A percentile compares a stretch with the other conserved stretches of the same genome.
phyloP scores from a whole-genome alignment of 2,113 vertebrate species.

The Zapus hudsonius region DNA sequence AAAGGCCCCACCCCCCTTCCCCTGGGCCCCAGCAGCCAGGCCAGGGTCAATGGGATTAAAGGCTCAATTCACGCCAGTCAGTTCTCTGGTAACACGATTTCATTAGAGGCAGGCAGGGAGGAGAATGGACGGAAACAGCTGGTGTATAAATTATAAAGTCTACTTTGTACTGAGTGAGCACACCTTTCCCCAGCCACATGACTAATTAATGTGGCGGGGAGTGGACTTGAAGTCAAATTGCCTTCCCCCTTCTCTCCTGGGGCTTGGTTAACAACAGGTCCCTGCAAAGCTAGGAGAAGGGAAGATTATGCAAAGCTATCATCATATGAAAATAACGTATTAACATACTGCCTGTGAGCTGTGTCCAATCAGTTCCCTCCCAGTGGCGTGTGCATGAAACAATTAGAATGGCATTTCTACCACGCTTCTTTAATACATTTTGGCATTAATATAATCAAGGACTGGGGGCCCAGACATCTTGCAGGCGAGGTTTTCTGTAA shows the following conservation, averaged over 20 bases:
- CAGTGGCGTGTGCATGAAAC: slow-evolving; percentile 99
- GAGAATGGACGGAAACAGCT: slow-evolving; percentile 99
- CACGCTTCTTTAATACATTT: slow-evolving; percentile 97
- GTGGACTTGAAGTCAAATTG: slow-evolving; percentile 98
- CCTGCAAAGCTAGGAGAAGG: slow-evolving; percentile 94
- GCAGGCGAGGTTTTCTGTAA: slow-evolving; percentile 92
- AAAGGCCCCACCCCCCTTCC: slow-evolving; percentile 91
- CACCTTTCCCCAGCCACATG: slow-evolving; percentile 98
- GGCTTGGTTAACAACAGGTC: slow-evolving; percentile 97
- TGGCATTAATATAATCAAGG: slow-evolving; percentile 97
- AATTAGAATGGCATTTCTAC: slow-evolving; percentile 99
- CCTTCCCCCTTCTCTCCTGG: slow-evolving; percentile 94
- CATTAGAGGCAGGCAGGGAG: slow-evolving; percentile 97
- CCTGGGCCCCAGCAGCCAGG: slow-evolving; percentile 91
- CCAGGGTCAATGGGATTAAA: slow-evolving; percentile 97
- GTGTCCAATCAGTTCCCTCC: slow-evolving; percentile 99
- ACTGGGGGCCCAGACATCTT: slow-evolving; percentile 86
- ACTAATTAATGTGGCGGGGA: slow-evolving; percentile 99
- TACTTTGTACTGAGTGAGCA: slow-evolving; percentile 99
- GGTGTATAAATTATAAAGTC: slow-evolving; percentile 99
- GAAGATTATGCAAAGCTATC: slow-evolving; percentile 99
- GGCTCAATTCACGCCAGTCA: slow-evolving; percentile 99
- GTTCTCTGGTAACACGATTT: slow-evolving; percentile 99
- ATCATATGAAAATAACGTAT: slow-evolving; percentile 99
- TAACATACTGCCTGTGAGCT: slow-evolving; percentile 99